phyloP scores from a whole-genome alignment of 23 tunicate genomes.

The Trididemnum miniatum region DNA sequence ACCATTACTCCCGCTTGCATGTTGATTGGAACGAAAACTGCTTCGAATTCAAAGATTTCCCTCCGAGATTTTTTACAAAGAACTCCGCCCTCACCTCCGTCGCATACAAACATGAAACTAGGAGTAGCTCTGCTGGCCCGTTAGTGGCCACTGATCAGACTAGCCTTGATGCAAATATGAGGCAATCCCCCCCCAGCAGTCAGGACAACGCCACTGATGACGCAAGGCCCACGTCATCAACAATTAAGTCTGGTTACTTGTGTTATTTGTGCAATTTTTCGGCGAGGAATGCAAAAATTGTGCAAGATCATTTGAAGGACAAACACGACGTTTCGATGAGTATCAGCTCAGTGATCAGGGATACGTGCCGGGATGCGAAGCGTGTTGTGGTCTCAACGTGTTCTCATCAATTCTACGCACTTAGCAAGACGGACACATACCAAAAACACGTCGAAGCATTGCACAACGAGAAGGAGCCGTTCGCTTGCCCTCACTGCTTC shows the following conservation, averaged over 20 bases:
- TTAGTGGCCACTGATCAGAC: too few species aligned
- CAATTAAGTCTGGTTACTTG: not conserved
- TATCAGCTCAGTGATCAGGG: not conserved
- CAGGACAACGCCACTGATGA: too few species aligned
- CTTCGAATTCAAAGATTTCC: slow-evolving; percentile 29
- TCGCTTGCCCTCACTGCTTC: not conserved
- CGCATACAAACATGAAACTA: not conserved
- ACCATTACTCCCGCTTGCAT: slow-evolving; percentile 43
- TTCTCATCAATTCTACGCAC: slow-evolving; percentile 1
- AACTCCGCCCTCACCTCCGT: not conserved
- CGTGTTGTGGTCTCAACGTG: not conserved
- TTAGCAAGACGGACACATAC: not conserved
- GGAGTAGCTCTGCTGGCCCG: too few species aligned
- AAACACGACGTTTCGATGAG: not conserved
- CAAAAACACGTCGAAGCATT: slow-evolving; percentile 1
- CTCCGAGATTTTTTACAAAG: slow-evolving; percentile 8
- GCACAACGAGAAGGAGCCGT: slow-evolving; percentile 11
- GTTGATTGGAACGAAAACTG: slow-evolving; percentile 36
- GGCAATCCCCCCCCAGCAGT: too few species aligned
- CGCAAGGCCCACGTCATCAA: too few species aligned
- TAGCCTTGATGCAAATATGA: too few species aligned
- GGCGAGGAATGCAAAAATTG: too few species aligned
- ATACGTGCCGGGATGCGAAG: not conserved
- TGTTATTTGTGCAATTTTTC: too few species aligned
- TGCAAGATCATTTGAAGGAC: slow-evolving; percentile 11